These are phyloP conservation scores for Varanus komodoensis DNA, from an alignment of 2,113 vertebrate genomes.

Conservation along the genomic window DNA sequence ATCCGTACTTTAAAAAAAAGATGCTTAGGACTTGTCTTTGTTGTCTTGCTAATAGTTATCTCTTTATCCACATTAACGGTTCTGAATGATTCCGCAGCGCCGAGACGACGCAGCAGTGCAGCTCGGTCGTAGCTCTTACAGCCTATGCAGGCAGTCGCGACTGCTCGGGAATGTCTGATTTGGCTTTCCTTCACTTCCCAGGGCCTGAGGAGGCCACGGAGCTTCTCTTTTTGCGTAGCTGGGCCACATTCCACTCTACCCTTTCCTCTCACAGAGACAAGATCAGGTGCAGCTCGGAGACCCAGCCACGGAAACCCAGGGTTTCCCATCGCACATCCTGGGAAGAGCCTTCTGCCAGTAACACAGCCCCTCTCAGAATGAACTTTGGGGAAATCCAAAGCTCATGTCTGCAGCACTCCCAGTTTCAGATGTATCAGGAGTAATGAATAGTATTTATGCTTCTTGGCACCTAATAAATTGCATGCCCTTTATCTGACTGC, in stretches of 20 bases:
- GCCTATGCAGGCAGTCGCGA: not conserved
- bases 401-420: not conserved
- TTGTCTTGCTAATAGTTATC: not conserved
- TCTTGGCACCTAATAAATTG: not conserved
- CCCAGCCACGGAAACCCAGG: no score
- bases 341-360: not conserved
- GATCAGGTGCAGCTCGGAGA: not conserved
- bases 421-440: not conserved
- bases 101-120: no score
- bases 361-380: not conserved
- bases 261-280: not conserved
- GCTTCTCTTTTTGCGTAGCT: not conserved
- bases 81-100: not conserved
- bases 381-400: not conserved
- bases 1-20: slow-evolving; percentile 22
- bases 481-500: no score
- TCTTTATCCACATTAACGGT: not conserved
- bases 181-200: no score
- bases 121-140: not conserved
- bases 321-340: not conserved
- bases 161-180: not conserved
- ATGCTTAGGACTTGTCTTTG: slow-evolving; percentile 21
- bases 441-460: not conserved
- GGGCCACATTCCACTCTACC: not conserved
- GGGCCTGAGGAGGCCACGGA: not conserved